Evolutionary conservation across 2,888 invertebrate genomes (phyloP).

Genomic region (Tenthredo distinguenda): DNA sequence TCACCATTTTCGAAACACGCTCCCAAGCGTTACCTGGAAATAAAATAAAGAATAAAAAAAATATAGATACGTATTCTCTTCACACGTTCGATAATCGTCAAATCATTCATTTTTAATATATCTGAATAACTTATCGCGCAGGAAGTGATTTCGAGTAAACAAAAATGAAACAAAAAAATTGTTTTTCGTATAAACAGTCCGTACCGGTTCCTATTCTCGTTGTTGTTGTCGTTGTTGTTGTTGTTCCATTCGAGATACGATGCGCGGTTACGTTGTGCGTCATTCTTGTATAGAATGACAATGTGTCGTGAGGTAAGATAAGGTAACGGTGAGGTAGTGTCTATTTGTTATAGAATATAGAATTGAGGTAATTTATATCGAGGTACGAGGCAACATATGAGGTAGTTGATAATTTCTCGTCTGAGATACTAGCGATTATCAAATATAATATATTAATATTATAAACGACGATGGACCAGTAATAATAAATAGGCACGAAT

Average conservation of each 20-base stretch:
- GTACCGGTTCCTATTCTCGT: conserved; percentile 36
- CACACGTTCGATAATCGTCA: background rate
- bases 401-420: conserved; percentile 15
- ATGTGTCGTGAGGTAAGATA: background rate
- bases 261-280: conserved; percentile 17
- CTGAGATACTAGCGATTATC: background rate
- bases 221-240: background rate
- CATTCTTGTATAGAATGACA: background rate
- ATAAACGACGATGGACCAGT: background rate
- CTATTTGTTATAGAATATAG: background rate
- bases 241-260: conserved; percentile 30
- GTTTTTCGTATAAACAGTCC: background rate
- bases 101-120: background rate
- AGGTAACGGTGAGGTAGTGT: background rate
- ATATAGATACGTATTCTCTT: background rate
- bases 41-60: background rate
- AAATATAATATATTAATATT: background rate
- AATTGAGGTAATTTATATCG: conserved; percentile 9
- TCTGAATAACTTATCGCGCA: background rate
- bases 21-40: conserved; percentile 56
- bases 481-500: conserved; percentile 16
- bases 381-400: conserved; percentile 44
- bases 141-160: background rate
- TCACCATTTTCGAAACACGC: conserved; percentile 63
- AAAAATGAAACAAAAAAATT: background rate